Evolutionary conservation across 2,888 invertebrate species (phyloP).

Genomic region (Cephus rjabovi): DNA sequence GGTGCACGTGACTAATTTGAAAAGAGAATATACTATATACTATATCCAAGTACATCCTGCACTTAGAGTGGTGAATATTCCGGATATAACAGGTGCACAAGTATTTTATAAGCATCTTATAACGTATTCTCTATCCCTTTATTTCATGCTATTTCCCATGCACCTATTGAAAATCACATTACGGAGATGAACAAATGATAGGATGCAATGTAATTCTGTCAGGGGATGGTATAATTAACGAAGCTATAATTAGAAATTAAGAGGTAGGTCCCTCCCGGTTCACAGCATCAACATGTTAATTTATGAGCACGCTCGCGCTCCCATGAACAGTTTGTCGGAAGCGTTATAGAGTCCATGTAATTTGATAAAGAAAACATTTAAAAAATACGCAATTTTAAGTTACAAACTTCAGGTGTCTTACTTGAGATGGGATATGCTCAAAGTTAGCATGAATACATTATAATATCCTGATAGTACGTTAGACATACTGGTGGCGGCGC

Average conservation of each 20-base stretch:
- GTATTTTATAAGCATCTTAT: not conserved
- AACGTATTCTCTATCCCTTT: not conserved
- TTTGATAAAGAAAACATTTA: no score
- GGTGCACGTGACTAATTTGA: not conserved
- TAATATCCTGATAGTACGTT: no score
- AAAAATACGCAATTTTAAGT: no score
- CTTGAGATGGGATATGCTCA: no score
- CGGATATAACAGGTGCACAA: not conserved
- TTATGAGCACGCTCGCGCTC: constrained; percentile 33
- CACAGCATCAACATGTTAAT: constrained; percentile 35
- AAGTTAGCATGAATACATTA: no score
- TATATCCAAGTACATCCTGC: not conserved
- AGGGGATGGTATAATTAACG: not conserved
- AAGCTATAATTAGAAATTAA: not conserved
- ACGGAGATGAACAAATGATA: not conserved
- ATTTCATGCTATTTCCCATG: not conserved
- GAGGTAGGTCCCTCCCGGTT: constrained; percentile 18
- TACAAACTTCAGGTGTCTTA: no score
- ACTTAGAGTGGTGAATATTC: not conserved
- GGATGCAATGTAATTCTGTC: not conserved
- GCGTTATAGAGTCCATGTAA: constrained; percentile 11
- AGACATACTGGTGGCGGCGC: no score
- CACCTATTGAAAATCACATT: not conserved
- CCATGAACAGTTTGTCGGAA: constrained; percentile 31
- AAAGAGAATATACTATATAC: not conserved